Evolutionary conservation across 1,140 invertebrate species (phyloP).

Genomic region (Trissolcus basalis): DNA sequence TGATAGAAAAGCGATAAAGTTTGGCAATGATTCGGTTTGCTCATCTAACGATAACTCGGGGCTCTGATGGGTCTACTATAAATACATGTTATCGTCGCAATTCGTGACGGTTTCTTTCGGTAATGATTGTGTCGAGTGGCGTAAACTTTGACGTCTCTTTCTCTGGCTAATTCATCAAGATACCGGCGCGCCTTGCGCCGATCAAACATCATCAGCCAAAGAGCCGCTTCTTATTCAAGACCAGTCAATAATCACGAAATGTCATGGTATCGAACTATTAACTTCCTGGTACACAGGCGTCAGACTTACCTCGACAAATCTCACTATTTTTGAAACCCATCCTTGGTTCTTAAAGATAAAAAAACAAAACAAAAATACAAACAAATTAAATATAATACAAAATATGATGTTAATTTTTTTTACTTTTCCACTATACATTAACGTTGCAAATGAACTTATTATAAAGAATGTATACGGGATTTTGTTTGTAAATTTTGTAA

Average conservation of each 20-base stretch:
- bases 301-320: not conserved
- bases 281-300: conserved; percentile 19
- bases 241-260: conserved; percentile 29
- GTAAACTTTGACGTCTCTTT: conserved; percentile 29
- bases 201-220: conserved; percentile 54
- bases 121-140: conserved; percentile 38
- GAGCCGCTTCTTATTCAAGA: conserved; percentile 28
- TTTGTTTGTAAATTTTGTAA: too few relatives aligned
- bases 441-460: too few relatives aligned
- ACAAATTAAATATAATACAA: too few relatives aligned
- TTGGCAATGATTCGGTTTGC: conserved; percentile 10
- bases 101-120: conserved; percentile 23
- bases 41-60: conserved; percentile 10
- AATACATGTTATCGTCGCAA: conserved; percentile 30
- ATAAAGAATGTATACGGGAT: too few relatives aligned
- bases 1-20: conserved; percentile 26
- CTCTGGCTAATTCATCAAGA: conserved; percentile 53
- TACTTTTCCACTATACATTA: too few relatives aligned
- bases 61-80: conserved; percentile 17
- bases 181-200: conserved; percentile 37
- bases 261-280: conserved; percentile 33
- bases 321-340: too few relatives aligned
- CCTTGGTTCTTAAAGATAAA: too few relatives aligned
- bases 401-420: too few relatives aligned
- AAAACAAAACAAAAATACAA: too few relatives aligned